Conservation (phyloP, 2,797 vertebrate species). For the Xenops minutus region DNA sequence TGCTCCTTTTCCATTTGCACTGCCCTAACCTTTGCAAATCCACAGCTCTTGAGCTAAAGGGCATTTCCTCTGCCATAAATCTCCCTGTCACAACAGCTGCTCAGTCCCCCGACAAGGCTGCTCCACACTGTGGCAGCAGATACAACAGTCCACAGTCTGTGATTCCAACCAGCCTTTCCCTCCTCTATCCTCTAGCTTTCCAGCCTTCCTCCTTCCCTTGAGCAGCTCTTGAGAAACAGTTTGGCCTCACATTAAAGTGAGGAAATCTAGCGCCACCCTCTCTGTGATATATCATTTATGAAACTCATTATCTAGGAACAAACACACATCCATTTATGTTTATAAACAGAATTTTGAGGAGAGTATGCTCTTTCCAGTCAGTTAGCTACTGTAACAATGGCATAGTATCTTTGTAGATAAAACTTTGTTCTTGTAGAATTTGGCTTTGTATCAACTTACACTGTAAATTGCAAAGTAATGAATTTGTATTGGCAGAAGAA, state of each 20-base stretch:
- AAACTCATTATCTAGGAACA: background rate
- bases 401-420: slow-evolving; percentile 46
- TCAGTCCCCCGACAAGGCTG: background rate
- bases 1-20: background rate
- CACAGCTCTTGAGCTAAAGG: background rate
- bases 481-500: slow-evolving; percentile 60
- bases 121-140: accelerated
- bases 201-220: background rate
- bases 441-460: slow-evolving; percentile 47
- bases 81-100: background rate
- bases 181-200: background rate
- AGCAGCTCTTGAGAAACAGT: background rate
- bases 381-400: background rate
- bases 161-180: background rate
- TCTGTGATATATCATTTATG: background rate
- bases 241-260: background rate
- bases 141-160: background rate
- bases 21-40: background rate
- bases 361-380: background rate
- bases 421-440: slow-evolving; percentile 18
- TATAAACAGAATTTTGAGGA: background rate
- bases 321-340: background rate
- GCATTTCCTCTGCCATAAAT: background rate
- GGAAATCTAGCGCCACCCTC: background rate
- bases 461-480: slow-evolving; percentile 62